Evolutionary conservation across 2,113 vertebrate species (phyloP), one percentile per base, ranked within the genome.

Genomic region (Ginglymostoma cirratum): DNA sequence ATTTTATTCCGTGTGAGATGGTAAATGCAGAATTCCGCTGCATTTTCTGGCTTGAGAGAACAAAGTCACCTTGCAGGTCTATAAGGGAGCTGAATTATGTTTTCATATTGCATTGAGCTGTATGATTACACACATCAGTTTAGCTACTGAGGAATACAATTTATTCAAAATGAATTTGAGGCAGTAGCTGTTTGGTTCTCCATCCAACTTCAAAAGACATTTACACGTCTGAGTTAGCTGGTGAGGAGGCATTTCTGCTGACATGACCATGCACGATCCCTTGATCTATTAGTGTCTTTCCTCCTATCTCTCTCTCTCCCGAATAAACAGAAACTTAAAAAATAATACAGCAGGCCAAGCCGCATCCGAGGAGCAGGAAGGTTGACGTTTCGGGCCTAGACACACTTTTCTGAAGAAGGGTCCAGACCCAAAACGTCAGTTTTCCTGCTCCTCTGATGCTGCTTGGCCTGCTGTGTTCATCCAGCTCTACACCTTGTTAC

Each of bases 31-130:
- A 95, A 95, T 95, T 52, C 30, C 67, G 72, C 67, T 52, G 69
- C 45, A 72, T 38, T 17, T 61, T 61, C 21, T 24, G 69, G 65
- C 34, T 17, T 24, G 38, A 94, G 92, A 42, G 34, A 94, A n/a
- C 92, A 94, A 89, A 67, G 92, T 94, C 90, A 94, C n/a, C n/a
- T 94, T 94, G 65, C 67, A 27, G 19, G 21, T 30, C 48, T 24
- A 69, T 38, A 42, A 69, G 92, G 92, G 4, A n/a, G 55, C 48
- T n/a, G 24, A 70, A 45, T 72, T 45, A 52, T 48, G 67, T 45
- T 72, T 72, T 72, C 14, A 52, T 34, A 27, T 45, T 72, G 67
- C 70, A 69, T 65, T 34, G 30, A 95, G 34, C 24, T 95, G 17
- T 48, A 70, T 19, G 24, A 19, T 52, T 95, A 42, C 38, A 17